Conservation (phyloP, 2,797 vertebrate species). For the Jordanella pulchra region DNA sequence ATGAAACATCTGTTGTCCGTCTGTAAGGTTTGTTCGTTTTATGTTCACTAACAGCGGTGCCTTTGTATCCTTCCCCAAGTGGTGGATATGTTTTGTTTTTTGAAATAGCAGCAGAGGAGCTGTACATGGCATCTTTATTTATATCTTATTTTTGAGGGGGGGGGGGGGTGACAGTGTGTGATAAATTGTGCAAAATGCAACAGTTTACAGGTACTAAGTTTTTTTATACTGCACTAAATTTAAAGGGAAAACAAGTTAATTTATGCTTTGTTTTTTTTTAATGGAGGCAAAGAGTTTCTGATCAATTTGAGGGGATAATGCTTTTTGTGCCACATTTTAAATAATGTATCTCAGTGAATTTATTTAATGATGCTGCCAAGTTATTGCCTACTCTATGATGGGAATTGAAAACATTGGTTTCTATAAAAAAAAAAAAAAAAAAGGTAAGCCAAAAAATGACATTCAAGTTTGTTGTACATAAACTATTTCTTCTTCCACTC, state of each 20-base stretch:
- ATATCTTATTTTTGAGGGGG: background rate
- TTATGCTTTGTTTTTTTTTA: background rate
- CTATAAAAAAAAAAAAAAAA: background rate
- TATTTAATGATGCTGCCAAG: background rate
- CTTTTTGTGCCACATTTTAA: background rate
- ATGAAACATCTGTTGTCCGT: slow-evolving; percentile 23
- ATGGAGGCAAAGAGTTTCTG: background rate
- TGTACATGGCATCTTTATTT: background rate
- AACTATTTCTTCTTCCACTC: background rate
- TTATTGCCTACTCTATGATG: background rate
- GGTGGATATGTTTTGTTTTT: slow-evolving; percentile 7
- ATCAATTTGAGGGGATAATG: background rate
- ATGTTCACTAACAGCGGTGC: slow-evolving; percentile 13
- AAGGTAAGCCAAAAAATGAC: background rate
- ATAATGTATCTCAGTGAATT: background rate
- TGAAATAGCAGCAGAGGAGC: slow-evolving; percentile 8
- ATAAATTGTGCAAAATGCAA: slow-evolving; percentile 3
- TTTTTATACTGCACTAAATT: background rate
- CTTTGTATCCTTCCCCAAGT: slow-evolving; percentile 8
- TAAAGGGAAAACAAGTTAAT: background rate
- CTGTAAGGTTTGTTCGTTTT: slow-evolving; percentile 14
- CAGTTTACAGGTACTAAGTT: background rate
- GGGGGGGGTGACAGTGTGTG: slow-evolving; percentile 20
- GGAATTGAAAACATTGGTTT: background rate
- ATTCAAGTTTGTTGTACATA: background rate